phyloP scores from a whole-genome alignment of 2,113 vertebrate genomes.

The Rousettus leschenaultii region DNA sequence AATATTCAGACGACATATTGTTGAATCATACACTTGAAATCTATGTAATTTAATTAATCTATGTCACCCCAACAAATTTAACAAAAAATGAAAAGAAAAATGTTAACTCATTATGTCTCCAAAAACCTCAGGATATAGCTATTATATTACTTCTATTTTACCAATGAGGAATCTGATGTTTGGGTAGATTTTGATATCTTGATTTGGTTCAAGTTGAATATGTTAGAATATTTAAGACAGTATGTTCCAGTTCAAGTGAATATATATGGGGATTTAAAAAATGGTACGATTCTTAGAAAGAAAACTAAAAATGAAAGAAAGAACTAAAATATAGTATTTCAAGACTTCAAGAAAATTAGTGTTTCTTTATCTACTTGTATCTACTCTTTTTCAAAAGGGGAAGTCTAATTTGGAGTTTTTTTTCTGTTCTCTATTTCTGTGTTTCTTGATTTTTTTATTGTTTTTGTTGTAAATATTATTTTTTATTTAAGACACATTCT shows the following conservation, averaged over 20 bases:
- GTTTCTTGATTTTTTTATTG: constrained; percentile 2
- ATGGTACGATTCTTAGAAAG: neutral
- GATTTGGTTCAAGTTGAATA: neutral
- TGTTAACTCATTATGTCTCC: neutral
- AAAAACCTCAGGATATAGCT: neutral
- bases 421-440: neutral
- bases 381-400: neutral
- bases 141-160: neutral
- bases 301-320: constrained; percentile 4
- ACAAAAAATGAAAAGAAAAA: neutral
- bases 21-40: too few species aligned
- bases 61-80: too few species aligned
- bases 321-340: neutral
- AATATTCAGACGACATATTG: too few species aligned
- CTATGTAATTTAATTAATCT: too few species aligned
- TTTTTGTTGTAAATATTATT: neutral
- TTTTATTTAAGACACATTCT: constrained; percentile 9
- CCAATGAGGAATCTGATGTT: neutral
- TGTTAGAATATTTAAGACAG: neutral
- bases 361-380: neutral
- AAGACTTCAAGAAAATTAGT: neutral
- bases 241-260: neutral
- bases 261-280: neutral
- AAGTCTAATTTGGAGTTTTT: neutral
- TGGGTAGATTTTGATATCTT: neutral